A percentile compares a stretch with the other conserved stretches of the same genome.
These are phyloP conservation scores for Calypte anna DNA, from an alignment of 2,113 vertebrate species.

Conservation along the genomic window DNA sequence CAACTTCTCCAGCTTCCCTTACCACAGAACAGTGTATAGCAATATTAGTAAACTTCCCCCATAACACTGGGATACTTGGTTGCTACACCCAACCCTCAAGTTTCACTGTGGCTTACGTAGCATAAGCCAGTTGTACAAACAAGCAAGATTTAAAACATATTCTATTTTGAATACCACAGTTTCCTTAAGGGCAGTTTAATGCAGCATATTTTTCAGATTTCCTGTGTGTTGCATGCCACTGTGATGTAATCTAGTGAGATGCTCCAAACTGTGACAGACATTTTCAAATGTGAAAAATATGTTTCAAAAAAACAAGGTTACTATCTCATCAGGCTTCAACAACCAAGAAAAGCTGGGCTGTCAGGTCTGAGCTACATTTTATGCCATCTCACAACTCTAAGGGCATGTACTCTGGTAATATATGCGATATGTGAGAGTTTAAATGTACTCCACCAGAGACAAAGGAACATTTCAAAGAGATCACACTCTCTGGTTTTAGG, in stretches of 20 bases:
- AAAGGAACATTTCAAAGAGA: not conserved
- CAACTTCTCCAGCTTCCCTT: not conserved
- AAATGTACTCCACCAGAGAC: not conserved
- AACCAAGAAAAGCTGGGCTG: not conserved
- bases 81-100: not conserved
- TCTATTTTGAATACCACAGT: conserved; percentile 67
- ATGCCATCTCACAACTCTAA: not conserved
- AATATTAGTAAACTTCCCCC: not conserved
- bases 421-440: not conserved
- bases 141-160: conserved; percentile 71
- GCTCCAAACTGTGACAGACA: conserved; percentile 63
- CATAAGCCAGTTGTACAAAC: conserved; percentile 59
- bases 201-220: conserved; percentile 74
- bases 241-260: conserved; percentile 66
- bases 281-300: conserved; percentile 66
- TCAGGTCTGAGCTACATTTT: not conserved
- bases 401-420: not conserved
- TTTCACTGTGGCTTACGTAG: not conserved
- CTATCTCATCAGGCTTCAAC: conserved; percentile 41
- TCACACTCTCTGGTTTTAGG: not conserved
- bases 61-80: not conserved
- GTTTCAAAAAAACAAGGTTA: conserved; percentile 45
- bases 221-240: conserved; percentile 65
- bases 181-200: conserved; percentile 69
- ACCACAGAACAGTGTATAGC: not conserved